Conservation (phyloP, 2,113 vertebrate species). For the Meleagris gallopavo region DNA sequence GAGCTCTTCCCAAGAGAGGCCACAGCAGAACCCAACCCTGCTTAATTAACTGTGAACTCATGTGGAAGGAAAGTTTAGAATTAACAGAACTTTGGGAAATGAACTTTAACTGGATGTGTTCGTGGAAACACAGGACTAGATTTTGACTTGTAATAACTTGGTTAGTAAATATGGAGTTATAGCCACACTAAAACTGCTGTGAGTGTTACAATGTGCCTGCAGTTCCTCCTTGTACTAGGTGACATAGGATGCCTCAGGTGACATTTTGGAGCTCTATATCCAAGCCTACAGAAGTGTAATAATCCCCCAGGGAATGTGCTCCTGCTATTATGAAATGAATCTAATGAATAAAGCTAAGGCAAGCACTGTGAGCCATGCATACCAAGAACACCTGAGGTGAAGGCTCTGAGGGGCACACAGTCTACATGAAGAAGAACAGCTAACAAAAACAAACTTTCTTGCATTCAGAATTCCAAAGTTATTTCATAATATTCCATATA, state of each 20-base stretch:
- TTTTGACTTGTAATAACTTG: not conserved
- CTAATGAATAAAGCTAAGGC: not conserved
- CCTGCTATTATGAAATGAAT: not conserved
- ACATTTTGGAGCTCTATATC: not conserved
- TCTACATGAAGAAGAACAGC: not conserved
- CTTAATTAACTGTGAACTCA: not conserved
- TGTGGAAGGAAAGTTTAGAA: not conserved
- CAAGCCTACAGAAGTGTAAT: not conserved
- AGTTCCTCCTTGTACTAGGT: not conserved
- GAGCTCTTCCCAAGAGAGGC: not conserved
- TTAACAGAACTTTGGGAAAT: not conserved
- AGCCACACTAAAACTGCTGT: not conserved
- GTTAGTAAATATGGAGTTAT: not conserved
- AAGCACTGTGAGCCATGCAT: not conserved
- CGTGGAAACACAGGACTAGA: not conserved
- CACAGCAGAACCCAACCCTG: not conserved
- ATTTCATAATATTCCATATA: not conserved
- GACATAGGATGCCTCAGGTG: not conserved
- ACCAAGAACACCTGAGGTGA: not conserved
- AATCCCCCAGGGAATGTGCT: not conserved
- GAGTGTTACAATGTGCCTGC: fast-evolving
- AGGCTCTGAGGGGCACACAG: not conserved
- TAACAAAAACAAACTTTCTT: constrained; percentile 27
- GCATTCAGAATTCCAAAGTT: not conserved
- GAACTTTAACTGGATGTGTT: not conserved